Evolutionary conservation across 1,140 invertebrate species (phyloP).

Genomic region (Tyrophagus putrescentiae): DNA sequence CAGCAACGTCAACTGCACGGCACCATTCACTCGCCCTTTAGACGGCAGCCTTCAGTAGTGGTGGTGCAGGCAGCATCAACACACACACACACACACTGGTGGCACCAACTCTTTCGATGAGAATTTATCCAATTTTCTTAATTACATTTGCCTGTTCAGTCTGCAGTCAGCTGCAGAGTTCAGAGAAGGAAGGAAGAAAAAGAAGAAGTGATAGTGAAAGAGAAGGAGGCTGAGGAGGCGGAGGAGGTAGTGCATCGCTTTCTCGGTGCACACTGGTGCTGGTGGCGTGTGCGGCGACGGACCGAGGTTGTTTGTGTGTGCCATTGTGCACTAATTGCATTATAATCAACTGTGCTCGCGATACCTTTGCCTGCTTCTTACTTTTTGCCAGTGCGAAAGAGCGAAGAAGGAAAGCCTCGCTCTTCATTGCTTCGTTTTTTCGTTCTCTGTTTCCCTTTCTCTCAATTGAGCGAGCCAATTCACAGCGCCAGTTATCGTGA

Average conservation of each 20-base stretch:
- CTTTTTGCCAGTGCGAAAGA: neutral
- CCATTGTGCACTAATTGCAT: slow-evolving; percentile 11
- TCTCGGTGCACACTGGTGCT: too few species aligned
- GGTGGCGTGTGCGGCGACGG: neutral
- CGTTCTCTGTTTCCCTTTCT: neutral
- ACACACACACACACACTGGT: neutral
- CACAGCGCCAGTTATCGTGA: too few species aligned
- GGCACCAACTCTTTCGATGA: slow-evolving; percentile 7
- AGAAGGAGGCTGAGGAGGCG: too few species aligned
- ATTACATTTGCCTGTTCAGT: slow-evolving; percentile 2
- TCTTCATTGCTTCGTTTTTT: neutral
- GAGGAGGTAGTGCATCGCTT: too few species aligned
- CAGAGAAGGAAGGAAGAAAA: neutral
- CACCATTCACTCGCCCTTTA: neutral
- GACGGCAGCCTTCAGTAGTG: neutral
- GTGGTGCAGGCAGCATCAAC: too few species aligned
- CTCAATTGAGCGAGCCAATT: neutral
- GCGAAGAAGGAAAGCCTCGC: too few species aligned
- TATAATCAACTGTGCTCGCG: neutral
- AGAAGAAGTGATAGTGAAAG: too few species aligned
- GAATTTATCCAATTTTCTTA: slow-evolving; percentile 9
- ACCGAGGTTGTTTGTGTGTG: neutral
- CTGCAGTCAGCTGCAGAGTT: neutral
- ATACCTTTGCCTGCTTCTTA: neutral
- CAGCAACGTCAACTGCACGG: slow-evolving; percentile 5